Conservation (phyloP, 2,888 invertebrate species). For the Chloroclystis v-ata region DNA sequence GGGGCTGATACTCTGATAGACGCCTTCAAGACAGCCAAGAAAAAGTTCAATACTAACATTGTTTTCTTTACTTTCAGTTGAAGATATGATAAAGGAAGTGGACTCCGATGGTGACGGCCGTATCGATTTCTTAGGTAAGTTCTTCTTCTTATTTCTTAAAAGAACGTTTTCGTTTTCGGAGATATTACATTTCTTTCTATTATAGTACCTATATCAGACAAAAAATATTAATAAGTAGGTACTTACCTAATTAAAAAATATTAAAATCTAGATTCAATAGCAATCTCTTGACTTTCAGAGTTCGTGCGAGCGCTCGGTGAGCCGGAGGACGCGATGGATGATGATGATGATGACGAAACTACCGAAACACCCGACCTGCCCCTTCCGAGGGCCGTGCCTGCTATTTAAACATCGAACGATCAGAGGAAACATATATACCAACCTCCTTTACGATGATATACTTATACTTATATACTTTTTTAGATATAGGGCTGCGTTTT, state of each 20-base stretch:
- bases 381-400: constrained; percentile 51
- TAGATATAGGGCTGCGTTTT: too few species aligned
- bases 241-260: too few species aligned
- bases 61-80: constrained; percentile 80
- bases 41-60: background rate
- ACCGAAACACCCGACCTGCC: constrained; percentile 51
- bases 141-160: too few species aligned
- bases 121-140: constrained; percentile 92
- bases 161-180: too few species aligned
- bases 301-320: constrained; percentile 91
- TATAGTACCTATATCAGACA: too few species aligned
- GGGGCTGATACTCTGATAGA: too few species aligned
- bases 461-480: too few species aligned
- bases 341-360: constrained; percentile 79
- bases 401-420: constrained; percentile 37
- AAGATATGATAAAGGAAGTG: constrained; percentile 97
- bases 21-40: too few species aligned
- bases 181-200: too few species aligned
- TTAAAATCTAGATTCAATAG: too few species aligned
- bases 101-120: constrained; percentile 96
- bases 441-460: background rate
- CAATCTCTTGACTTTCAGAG: constrained; percentile 66
- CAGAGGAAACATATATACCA: background rate
- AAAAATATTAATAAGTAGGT: too few species aligned
- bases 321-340: constrained; percentile 88